phyloP scores from a whole-genome alignment of 2,113 vertebrate genomes.

The Carassius auratus region DNA sequence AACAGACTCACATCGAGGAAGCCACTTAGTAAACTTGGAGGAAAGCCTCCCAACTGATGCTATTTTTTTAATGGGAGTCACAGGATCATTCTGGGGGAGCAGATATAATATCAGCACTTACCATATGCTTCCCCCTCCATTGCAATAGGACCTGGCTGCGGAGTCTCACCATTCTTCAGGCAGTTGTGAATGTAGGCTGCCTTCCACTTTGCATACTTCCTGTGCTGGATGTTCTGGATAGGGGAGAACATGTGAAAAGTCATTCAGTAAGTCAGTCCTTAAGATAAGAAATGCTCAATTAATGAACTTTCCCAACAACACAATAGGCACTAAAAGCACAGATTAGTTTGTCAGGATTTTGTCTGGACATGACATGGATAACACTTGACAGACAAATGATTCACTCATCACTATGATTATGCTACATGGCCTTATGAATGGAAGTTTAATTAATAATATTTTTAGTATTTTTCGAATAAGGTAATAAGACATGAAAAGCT shows the following conservation, averaged over 20 bases:
- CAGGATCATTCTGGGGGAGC: constrained; percentile 17
- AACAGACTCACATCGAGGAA: constrained; percentile 21
- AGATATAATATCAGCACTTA: constrained; percentile 68
- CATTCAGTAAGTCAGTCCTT: constrained; percentile 15
- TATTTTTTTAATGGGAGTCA: constrained; percentile 52
- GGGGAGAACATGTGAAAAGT: constrained; percentile 5
- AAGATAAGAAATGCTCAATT: constrained; percentile 43
- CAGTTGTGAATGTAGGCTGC: constrained; percentile 98
- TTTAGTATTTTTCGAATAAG: neutral
- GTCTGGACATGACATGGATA: neutral
- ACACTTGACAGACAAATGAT: too few relatives aligned
- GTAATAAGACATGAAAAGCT: neutral
- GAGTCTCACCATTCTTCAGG: constrained; percentile 92
- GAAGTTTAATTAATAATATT: neutral
- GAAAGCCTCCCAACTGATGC: neutral
- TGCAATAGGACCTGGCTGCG: constrained; percentile 89
- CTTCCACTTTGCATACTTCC: constrained; percentile 98
- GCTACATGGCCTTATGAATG: neutral
- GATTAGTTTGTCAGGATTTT: constrained; percentile 26
- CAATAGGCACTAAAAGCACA: constrained; percentile 9
- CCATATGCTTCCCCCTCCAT: constrained; percentile 85
- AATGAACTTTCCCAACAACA: constrained; percentile 7
- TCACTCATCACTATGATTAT: too few relatives aligned
- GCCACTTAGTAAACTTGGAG: neutral
- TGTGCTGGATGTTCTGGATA: constrained; percentile 89